Percentiles rank a stretch among this genome's conserved stretches.
These are phyloP conservation scores for Microcebus griseorufus DNA, from an alignment of 2,113 vertebrate species.

Conservation along the genomic window DNA sequence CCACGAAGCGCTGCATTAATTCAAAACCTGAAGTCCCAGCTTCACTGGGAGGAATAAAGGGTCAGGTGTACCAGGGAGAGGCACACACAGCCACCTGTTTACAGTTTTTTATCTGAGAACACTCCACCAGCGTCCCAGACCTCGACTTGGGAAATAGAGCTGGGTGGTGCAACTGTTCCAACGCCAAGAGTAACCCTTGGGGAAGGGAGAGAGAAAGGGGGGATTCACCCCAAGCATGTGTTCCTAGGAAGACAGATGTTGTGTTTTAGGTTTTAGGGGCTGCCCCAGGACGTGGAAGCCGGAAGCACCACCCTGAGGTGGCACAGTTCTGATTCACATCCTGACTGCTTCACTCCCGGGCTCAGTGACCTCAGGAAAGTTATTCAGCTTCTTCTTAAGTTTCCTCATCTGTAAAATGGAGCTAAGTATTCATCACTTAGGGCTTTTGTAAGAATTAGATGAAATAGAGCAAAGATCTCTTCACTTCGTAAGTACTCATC, in stretches of 20 bases:
- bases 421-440: neutral
- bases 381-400: neutral
- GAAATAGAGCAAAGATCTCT: neutral
- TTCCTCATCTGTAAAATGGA: slow-evolving; percentile 25
- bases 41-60: neutral
- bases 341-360: neutral
- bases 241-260: neutral
- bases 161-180: neutral
- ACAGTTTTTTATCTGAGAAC: neutral
- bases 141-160: neutral
- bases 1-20: neutral
- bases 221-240: neutral
- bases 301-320: neutral
- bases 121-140: neutral
- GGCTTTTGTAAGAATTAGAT: neutral
- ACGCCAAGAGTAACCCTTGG: neutral
- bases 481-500: neutral
- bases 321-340: neutral
- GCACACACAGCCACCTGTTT: neutral
- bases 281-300: neutral
- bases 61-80: neutral
- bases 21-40: neutral
- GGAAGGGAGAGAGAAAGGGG: neutral
- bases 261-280: neutral
- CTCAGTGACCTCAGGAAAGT: neutral